Evolutionary conservation across 2,113 vertebrate species (phyloP), one percentile per base, ranked within the genome.

Genomic region (Cyphomyrus discorhynchus): DNA sequence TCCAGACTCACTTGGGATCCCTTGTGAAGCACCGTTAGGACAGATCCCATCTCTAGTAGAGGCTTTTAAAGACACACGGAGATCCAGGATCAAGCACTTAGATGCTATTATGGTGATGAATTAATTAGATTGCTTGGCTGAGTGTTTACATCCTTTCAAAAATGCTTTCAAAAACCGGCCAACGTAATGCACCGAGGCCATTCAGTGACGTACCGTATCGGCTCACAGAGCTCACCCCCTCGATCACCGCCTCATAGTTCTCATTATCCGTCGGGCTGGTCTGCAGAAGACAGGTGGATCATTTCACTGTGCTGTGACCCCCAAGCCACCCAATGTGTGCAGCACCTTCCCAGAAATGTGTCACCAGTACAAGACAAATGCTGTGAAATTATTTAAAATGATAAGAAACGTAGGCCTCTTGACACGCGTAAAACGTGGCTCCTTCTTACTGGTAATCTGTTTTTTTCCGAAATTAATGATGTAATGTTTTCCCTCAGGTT

Each of bases 211-310:
- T 96, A 99, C 98, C 98, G 10, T 97, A 99, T 90, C 98, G 97
- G 95, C 97, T 98, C 92, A 99, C 98, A 8, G 93, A 95, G 92
- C 96, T 96, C 42, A 98, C 95, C 56, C 97, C 97, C 47, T 97
- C 96, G 87, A 98, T 95, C 89, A 99, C 94, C 66, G 96, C 89
- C 87, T 91, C 94, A 90, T 97, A 97, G 93, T 97, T 95, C 39
- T 93, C 91, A 91, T 99, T 99, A 90, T 98, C 97, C 77, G 97
- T 96, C 62, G 92, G 52, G 91, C 96, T 96, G 94, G 97, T 91
- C 98, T 99, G 95, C 93, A 90, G 92, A 92, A 94, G 89, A 93
- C 89, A 90, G 52, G n/a, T 42, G 2, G 89, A n/a, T 15, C 70
- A 77, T 47, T 11, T 46, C 3, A 21, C 4, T 11, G 49, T 86